Base-by-base conservation (phyloP, 2,888 invertebrate genomes). In the Ryuthela nishihirai region DNA sequence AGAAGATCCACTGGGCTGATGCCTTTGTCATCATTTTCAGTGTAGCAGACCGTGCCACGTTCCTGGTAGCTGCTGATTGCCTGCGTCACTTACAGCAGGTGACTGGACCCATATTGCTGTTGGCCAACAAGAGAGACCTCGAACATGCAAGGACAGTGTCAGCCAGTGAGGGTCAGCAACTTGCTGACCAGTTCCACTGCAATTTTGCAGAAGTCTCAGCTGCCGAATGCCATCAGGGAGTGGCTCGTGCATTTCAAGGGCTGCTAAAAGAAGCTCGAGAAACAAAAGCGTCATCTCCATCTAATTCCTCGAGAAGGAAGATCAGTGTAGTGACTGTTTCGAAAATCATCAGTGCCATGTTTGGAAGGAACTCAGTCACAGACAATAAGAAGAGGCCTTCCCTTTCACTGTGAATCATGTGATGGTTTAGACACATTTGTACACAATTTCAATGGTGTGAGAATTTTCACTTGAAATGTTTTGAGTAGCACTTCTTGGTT, bases 11-110 rank as follows among this genome's bases (percentile, higher is more conserved):
- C 7, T 64, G 63, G 61, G 39, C 50, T 17, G 60, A 64, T 15
- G 54, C 50, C 3, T 64, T 54, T 21, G 52, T 65, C 4, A 58
- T 65, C 4, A 58, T 65, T 5, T 65, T 61, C 61, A 65, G 63
- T 41, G 54, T 64, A 29, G 54, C 61, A 18, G 55, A 54, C 25
- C 40, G 45, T n/a, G 39, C 50, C 45, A 65, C 63, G 29, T 65
- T 65, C 53, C 39, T 61, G 7, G 53, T 56, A 23, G 65, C 65
- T 2, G 56, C 61, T 3, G 52, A 56, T 21, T 49, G 64, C 20
- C 23, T 63, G 23, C 62, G 60, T 5, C 32, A 41, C 29, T 35
- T 60, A 20, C 35, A 34, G 5, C 23, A 47, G 2, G 42, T 38
- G 21, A 40, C 43, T 6, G 15, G 3, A 12, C 60, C 60, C 17